A percentile compares a stretch with the other conserved stretches of the same genome.
Evolutionary conservation across 1,140 invertebrate genomes (phyloP).

Genomic region (Drosophila ambigua): DNA sequence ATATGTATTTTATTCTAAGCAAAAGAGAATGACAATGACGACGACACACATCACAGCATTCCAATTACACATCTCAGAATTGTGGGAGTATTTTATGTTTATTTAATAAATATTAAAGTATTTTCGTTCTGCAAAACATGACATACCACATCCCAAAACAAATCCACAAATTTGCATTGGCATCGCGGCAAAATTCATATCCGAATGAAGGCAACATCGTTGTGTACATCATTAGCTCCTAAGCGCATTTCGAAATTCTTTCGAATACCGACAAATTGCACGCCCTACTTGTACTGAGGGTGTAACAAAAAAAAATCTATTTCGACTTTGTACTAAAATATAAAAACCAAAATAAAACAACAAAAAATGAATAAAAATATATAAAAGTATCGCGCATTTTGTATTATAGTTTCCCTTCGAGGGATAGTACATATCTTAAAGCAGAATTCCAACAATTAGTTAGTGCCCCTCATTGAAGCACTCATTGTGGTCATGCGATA

Average conservation of each 20-base stretch:
- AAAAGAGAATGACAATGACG: slow-evolving; percentile 7
- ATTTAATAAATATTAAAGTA: slow-evolving; percentile 78
- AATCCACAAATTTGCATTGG: slow-evolving; percentile 18
- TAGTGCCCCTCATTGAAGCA: slow-evolving; percentile 14
- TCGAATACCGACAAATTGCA: slow-evolving; percentile 50
- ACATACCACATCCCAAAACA: slow-evolving; percentile 16
- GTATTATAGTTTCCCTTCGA: slow-evolving; percentile 4
- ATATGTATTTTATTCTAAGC: slow-evolving; percentile 39
- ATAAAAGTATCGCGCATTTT: slow-evolving; percentile 33
- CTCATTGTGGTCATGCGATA: slow-evolving; percentile 69
- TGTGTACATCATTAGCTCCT: slow-evolving; percentile 63
- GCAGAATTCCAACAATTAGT: slow-evolving; percentile 1
- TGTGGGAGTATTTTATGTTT: slow-evolving; percentile 70
- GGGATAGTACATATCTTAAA: neutral
- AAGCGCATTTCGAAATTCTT: slow-evolving; percentile 61
- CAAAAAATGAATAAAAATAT: slow-evolving; percentile 57
- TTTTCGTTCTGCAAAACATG: slow-evolving; percentile 50
- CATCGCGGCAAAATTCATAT: slow-evolving; percentile 42
- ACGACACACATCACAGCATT: slow-evolving; percentile 43
- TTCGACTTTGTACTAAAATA: slow-evolving; percentile 70
- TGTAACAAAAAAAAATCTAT: slow-evolving; percentile 52
- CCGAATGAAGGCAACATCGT: slow-evolving; percentile 30
- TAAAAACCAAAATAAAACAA: slow-evolving; percentile 37
- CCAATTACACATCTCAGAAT: slow-evolving; percentile 28
- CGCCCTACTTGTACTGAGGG: slow-evolving; percentile 61